Evolutionary conservation across 2,113 vertebrate genomes (phyloP).

Genomic region (Todiramphus chloris): DNA sequence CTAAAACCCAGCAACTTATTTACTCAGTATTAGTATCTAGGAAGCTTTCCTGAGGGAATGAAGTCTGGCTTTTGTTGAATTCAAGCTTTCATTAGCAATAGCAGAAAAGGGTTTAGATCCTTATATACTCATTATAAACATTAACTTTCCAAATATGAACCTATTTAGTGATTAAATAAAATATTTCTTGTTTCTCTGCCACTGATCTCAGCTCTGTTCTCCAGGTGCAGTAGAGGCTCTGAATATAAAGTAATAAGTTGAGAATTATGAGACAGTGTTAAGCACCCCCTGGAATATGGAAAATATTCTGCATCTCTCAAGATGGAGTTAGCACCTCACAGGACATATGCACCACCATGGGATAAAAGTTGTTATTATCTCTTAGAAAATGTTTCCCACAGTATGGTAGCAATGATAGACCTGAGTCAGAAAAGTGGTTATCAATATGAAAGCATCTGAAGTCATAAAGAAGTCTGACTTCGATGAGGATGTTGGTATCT

Average conservation of each 20-base stretch:
- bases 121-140: background rate
- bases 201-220: background rate
- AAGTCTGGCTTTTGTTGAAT: background rate
- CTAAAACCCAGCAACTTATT: background rate
- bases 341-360: accelerated
- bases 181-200: background rate
- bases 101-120: background rate
- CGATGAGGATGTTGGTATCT: too few species aligned
- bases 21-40: background rate
- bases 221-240: background rate
- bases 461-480: too few species aligned
- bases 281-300: background rate
- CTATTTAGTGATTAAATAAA: background rate
- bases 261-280: background rate
- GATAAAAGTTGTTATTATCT: background rate
- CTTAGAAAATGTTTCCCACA: background rate
- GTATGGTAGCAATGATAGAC: background rate
- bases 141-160: background rate
- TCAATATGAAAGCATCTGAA: too few species aligned
- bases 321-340: background rate
- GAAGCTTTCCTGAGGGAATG: background rate
- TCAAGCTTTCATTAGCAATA: background rate
- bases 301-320: background rate
- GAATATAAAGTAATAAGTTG: background rate
- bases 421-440: background rate